phyloP scores from a whole-genome alignment of 2,888 invertebrate genomes.

The Agelastica alni region DNA sequence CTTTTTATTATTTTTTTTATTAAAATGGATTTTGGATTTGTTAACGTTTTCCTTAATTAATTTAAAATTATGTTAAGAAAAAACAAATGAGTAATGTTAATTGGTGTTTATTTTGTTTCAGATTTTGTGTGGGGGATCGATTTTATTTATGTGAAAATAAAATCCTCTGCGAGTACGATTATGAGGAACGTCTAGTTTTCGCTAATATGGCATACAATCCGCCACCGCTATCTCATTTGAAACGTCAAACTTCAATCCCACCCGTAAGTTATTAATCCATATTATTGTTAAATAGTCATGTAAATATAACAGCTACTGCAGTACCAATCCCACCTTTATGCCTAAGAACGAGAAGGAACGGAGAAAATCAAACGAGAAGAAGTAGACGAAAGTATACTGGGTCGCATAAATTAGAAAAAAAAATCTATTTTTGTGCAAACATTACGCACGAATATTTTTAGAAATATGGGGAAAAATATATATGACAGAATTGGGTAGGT shows the following conservation, averaged over 20 bases:
- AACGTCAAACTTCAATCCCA: slow-evolving; percentile 70
- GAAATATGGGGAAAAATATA: too few species aligned
- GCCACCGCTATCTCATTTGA: slow-evolving; percentile 77
- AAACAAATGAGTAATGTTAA: not conserved
- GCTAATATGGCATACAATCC: slow-evolving; percentile 95
- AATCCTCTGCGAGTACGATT: slow-evolving; percentile 97
- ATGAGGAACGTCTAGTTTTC: slow-evolving; percentile 93
- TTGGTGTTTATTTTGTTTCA: slow-evolving; percentile 54
- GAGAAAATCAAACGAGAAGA: too few species aligned
- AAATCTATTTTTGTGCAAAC: too few species aligned
- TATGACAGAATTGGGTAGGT: too few species aligned
- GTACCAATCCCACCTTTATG: not conserved
- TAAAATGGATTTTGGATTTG: too few species aligned
- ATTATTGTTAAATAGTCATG: not conserved
- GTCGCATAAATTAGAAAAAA: too few species aligned
- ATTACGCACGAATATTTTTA: too few species aligned
- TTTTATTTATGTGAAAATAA: slow-evolving; percentile 97
- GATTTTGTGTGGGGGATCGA: slow-evolving; percentile 97
- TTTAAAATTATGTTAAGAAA: not conserved
- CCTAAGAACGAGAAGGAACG: too few species aligned
- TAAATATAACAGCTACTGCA: too few species aligned
- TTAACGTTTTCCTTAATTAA: not conserved
- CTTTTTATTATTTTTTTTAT: too few species aligned
- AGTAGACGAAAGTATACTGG: too few species aligned
- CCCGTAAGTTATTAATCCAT: slow-evolving; percentile 58